Conservation (phyloP, 2,113 vertebrate species). For the Oreochromis aureus region DNA sequence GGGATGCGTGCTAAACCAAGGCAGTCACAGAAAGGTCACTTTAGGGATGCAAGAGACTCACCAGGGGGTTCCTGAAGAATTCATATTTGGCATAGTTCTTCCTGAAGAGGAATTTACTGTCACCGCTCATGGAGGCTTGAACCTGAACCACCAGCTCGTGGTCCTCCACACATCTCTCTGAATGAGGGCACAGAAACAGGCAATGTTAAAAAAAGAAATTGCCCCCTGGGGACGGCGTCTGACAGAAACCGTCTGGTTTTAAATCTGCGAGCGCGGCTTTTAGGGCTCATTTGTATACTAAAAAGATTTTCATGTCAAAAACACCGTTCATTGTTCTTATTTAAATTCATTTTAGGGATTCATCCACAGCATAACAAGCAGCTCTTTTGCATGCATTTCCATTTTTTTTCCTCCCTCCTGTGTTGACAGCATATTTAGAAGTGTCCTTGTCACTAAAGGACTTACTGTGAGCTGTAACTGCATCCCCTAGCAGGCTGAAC, state of each 20-base stretch:
- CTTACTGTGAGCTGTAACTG: background rate
- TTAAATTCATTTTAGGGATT: background rate
- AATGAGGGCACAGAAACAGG: background rate
- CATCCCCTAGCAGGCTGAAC: background rate
- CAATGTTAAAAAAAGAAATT: background rate
- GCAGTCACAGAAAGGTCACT: conserved; percentile 31
- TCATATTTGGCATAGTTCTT: conserved; percentile 98
- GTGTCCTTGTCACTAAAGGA: conserved; percentile 11
- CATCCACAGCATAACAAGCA: background rate
- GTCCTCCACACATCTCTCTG: conserved; percentile 93
- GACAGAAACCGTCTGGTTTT: background rate
- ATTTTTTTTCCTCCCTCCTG: background rate
- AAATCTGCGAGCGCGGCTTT: background rate
- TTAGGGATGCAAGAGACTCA: conserved; percentile 57
- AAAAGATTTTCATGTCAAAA: background rate
- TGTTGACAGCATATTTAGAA: background rate
- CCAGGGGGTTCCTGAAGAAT: conserved; percentile 95
- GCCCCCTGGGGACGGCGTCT: background rate
- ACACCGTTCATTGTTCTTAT: background rate
- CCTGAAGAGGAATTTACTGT: conserved; percentile 93
- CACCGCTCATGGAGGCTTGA: conserved; percentile 85
- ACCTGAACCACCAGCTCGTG: conserved; percentile 90
- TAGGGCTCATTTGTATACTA: background rate
- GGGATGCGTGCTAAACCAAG: conserved; percentile 7
- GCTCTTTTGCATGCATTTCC: background rate